Conservation (phyloP, 2,888 invertebrate genomes). For the Ferdinandea cuprea region DNA sequence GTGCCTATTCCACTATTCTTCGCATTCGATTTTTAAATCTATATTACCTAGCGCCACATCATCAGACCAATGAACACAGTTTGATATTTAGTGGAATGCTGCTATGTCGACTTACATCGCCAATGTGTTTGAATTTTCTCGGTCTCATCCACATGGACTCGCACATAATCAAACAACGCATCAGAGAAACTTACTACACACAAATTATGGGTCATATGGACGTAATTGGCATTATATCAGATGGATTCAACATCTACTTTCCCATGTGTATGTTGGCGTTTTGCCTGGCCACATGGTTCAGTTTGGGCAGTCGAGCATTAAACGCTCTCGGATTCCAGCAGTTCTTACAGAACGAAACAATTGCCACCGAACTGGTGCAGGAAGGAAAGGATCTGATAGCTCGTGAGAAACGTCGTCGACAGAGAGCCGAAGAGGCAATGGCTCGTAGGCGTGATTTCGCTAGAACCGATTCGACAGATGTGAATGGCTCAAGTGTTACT, state of each 20-base stretch:
- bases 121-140: slow-evolving; percentile 98
- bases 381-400: slow-evolving; percentile 96
- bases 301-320: slow-evolving; percentile 94
- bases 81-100: slow-evolving; percentile 99
- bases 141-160: slow-evolving; percentile 99
- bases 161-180: slow-evolving; percentile 90
- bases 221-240: slow-evolving; percentile 96
- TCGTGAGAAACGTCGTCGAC: slow-evolving; percentile 92
- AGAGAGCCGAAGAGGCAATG: slow-evolving; percentile 91
- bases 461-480: slow-evolving; percentile 79
- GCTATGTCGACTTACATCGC: slow-evolving; percentile 97
- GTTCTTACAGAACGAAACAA: slow-evolving; percentile 96
- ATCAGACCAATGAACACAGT: slow-evolving; percentile 99
- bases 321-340: slow-evolving; percentile 98
- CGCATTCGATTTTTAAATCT: slow-evolving; percentile 97
- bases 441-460: slow-evolving; percentile 85
- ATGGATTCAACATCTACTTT: slow-evolving; percentile 99
- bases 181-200: slow-evolving; percentile 96
- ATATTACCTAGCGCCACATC: slow-evolving; percentile 98
- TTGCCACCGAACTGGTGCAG: slow-evolving; percentile 96
- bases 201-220: slow-evolving; percentile 99
- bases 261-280: slow-evolving; percentile 97
- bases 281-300: slow-evolving; percentile 96
- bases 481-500: slow-evolving; percentile 75
- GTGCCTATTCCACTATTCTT: slow-evolving; percentile 98